phyloP scores from a whole-genome alignment of 92 coral and sea anemone species.

The Phenganax stokvisi region DNA sequence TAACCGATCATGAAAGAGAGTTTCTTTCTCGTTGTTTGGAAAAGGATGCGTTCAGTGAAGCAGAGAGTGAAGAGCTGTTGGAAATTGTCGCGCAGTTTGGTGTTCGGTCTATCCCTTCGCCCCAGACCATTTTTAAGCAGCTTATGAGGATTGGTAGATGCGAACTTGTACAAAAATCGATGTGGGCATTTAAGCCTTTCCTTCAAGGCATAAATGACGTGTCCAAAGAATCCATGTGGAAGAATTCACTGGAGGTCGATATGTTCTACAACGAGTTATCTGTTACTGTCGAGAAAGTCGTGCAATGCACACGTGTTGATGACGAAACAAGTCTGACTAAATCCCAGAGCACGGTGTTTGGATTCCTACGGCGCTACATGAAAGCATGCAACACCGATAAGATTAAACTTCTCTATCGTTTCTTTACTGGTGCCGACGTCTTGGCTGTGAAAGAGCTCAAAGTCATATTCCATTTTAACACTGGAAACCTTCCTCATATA shows the following conservation, averaged over 20 bases:
- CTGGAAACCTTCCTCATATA: constrained; percentile 36
- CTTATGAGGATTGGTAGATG: too few relatives aligned
- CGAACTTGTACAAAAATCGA: too few relatives aligned
- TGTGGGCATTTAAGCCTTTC: too few relatives aligned
- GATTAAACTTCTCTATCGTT: not conserved
- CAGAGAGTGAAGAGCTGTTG: not conserved
- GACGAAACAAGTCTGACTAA: not conserved
- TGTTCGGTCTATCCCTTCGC: not conserved
- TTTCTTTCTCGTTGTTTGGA: not conserved
- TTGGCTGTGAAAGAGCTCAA: constrained; percentile 32
- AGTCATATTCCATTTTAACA: constrained; percentile 37
- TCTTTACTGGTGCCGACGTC: constrained; percentile 35
- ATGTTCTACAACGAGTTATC: too few relatives aligned
- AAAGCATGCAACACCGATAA: not conserved
- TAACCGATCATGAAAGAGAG: not conserved
- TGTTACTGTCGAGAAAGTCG: too few relatives aligned
- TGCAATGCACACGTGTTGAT: not conserved
- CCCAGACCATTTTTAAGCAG: too few relatives aligned
- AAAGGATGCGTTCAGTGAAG: constrained; percentile 1
- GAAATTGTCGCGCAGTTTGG: constrained; percentile 8
- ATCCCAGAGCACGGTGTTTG: constrained; percentile 1
- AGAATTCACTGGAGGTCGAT: too few relatives aligned
- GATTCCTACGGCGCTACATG: not conserved
- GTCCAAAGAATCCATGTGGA: too few relatives aligned
- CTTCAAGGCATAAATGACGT: too few relatives aligned